Percentiles rank a stretch among this genome's conserved stretches.
Evolutionary conservation across 2,113 vertebrate species (phyloP).

Genomic region (Corydoras sp.): DNA sequence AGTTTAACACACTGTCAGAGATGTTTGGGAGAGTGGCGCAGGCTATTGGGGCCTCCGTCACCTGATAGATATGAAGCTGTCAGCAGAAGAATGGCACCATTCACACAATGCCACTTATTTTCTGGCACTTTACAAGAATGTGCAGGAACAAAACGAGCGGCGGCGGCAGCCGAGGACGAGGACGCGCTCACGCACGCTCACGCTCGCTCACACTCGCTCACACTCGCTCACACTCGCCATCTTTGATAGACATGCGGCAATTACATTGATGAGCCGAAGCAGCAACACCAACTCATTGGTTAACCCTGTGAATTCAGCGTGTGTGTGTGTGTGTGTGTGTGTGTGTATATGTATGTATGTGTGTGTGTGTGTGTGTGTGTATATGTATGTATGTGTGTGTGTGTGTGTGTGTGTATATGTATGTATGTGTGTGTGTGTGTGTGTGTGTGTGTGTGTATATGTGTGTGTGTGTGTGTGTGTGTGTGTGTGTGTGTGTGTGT

Average conservation of each 20-base stretch:
- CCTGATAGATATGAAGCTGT: conserved; percentile 98
- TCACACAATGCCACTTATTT: conserved; percentile 99
- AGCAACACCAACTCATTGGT: conserved; percentile 77
- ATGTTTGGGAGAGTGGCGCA: conserved; percentile 81
- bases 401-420: no score
- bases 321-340: conserved; percentile 11
- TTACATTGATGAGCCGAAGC: conserved; percentile 92
- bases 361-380: no score
- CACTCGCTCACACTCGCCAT: conserved; percentile 76
- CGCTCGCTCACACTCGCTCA: no score
- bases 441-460: no score
- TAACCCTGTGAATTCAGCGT: conserved; percentile 64
- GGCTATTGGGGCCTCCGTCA: conserved; percentile 82
- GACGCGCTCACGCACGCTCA: no score
- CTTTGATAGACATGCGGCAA: conserved; percentile 93
- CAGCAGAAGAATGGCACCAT: conserved; percentile 96
- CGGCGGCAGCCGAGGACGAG: conserved; percentile 90
- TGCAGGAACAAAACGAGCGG: conserved; percentile 73
- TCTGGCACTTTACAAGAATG: conserved; percentile 94
- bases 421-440: no score
- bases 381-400: no score
- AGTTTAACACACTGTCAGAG: conserved; percentile 95
- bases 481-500: no score
- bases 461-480: no score
- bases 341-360: no score